Evolutionary conservation across 2,113 vertebrate genomes (phyloP), one percentile per base, ranked within the genome.

Genomic region (Ophiodon elongatus): DNA sequence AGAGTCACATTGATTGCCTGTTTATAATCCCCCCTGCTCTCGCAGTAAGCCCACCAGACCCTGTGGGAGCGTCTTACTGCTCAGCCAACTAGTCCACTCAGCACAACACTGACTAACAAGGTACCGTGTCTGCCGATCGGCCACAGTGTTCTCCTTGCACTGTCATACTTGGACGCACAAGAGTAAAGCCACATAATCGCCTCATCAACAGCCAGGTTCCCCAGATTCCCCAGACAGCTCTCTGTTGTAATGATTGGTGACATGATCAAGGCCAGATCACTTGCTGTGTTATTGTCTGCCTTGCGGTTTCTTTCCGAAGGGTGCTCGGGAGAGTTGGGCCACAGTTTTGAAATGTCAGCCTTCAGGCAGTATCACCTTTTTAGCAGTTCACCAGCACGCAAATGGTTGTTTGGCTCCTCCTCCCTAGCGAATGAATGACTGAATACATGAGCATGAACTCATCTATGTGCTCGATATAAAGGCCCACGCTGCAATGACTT

Each of bases 61-160:
- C 79, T 81, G 33, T 80, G 82, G 91, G 88, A 91, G 72, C 13
- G 25, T 85, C 85, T 84, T 86, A 88, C 78, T 35, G 82, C 88
- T 82, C 73, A 77, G 87, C 85, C 83, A 85, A 85, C 87, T 68
- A 84, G 91, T 84, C 88, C 77, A 87, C 57, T 91, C 85, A 88
- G 90, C 88, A 93, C 87, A 94, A 92, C 91, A 86, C 66, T 56
- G 85, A 83, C 90, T 95, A 94, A 94, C 92, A 94, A 94, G 89
- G 87, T 89, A 80, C 66, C 86, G 85, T 81, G 68, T 81, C 83
- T 89, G 62, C 72, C 75, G 71, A 74, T 91, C 80, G 80, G 84
- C 83, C 14, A 33, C 82, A 54, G 37, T 76, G 85, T 83, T 87
- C 91, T 88, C 90, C 83, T 76, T 89, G 82, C 29, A 33, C 89